Conservation (phyloP, 2,797 vertebrate genomes). For the Momotus momota region DNA sequence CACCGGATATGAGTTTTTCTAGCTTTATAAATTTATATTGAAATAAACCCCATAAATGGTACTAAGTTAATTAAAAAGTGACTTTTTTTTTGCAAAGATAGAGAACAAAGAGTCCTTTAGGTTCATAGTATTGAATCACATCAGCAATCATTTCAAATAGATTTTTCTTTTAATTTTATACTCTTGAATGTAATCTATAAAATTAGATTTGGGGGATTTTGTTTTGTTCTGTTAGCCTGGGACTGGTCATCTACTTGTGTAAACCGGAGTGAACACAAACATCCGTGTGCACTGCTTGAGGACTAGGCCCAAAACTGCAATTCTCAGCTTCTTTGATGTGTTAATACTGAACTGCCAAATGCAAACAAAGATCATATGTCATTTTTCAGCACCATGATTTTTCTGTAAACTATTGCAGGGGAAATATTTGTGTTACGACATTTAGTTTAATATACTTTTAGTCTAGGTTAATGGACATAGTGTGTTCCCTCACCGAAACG, state of each 20-base stretch:
- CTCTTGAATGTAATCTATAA: neutral
- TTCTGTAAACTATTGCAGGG: neutral
- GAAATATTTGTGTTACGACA: neutral
- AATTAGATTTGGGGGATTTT: neutral
- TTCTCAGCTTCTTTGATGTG: neutral
- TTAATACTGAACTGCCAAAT: constrained; percentile 10
- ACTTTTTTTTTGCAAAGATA: constrained; percentile 50
- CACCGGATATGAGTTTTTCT: constrained; percentile 21
- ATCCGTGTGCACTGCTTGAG: neutral
- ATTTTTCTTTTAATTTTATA: neutral
- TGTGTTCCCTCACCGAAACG: neutral
- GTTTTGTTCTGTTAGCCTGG: neutral
- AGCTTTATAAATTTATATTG: constrained; percentile 61
- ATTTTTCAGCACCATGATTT: neutral
- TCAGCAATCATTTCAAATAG: neutral
- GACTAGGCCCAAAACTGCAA: neutral
- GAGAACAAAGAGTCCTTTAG: neutral
- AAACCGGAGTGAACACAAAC: neutral
- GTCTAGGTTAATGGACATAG: neutral
- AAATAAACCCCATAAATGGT: constrained; percentile 61
- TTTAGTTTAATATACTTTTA: constrained; percentile 22
- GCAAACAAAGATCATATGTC: neutral
- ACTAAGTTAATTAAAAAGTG: constrained; percentile 71
- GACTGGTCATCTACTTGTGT: neutral
- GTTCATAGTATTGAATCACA: neutral